Evolutionary conservation across 2,888 invertebrate species (phyloP).

Genomic region (Diogma glabrata): DNA sequence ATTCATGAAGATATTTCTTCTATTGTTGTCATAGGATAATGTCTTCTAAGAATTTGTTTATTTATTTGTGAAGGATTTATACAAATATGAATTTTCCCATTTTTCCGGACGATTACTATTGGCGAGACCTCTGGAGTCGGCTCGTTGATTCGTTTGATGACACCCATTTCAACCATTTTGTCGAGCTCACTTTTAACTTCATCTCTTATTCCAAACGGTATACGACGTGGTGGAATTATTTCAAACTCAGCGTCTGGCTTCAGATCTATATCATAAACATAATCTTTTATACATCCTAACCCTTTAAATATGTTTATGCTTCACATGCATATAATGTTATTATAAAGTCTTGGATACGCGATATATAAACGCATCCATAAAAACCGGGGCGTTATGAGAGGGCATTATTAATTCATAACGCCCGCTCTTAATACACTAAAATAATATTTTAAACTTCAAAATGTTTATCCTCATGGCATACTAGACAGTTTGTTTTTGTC

Average conservation of each 20-base stretch:
- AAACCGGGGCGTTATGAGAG: too few species aligned
- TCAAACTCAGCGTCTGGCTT: conserved; percentile 15
- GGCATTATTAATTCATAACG: too few species aligned
- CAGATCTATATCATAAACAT: conserved; percentile 17
- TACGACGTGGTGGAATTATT: conserved; percentile 15
- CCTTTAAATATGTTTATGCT: conserved; percentile 8
- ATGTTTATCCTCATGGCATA: too few species aligned
- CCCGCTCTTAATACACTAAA: too few species aligned
- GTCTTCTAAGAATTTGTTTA: conserved; percentile 16
- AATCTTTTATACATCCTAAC: conserved; percentile 17
- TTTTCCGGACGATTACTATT: conserved; percentile 16
- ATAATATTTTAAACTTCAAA: too few species aligned
- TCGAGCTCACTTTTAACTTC: conserved; percentile 18
- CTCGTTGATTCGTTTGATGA: conserved; percentile 15
- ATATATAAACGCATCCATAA: too few species aligned
- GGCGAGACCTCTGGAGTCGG: conserved; percentile 18
- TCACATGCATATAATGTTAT: too few species aligned
- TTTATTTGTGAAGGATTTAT: conserved; percentile 14
- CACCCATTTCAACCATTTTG: conserved; percentile 15
- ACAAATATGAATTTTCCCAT: conserved; percentile 14
- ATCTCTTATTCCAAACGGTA: conserved; percentile 17
- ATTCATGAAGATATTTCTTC: conserved; percentile 17
- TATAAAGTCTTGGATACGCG: too few species aligned
- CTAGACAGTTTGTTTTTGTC: too few species aligned
- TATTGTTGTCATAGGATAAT: conserved; percentile 15